A percentile compares a stretch with the other conserved stretches of the same genome.
Evolutionary conservation across 2,797 vertebrate species (phyloP).

Genomic region (Acanthornis magna): DNA sequence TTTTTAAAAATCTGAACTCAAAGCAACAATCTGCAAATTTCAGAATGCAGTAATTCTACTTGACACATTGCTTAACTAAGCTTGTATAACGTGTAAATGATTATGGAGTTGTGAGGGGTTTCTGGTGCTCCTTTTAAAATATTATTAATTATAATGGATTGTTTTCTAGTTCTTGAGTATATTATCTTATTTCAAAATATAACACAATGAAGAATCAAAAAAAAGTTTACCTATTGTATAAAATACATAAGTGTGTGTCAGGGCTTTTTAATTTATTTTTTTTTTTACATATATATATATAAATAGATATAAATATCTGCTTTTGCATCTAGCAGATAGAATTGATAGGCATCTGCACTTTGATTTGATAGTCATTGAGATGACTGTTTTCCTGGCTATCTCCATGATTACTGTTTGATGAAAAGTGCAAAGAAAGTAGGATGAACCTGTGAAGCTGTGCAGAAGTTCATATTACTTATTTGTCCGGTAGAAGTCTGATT

Average conservation of each 20-base stretch:
- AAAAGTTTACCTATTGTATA: background rate
- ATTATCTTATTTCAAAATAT: background rate
- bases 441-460: background rate
- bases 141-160: background rate
- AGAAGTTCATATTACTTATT: background rate
- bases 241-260: background rate
- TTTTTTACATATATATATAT: background rate
- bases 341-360: background rate
- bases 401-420: background rate
- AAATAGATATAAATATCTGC: background rate
- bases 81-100: background rate
- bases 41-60: background rate
- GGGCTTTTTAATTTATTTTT: background rate
- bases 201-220: background rate
- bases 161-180: background rate
- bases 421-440: background rate
- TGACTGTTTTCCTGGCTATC: background rate
- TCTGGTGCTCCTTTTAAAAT: background rate
- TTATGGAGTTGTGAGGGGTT: background rate
- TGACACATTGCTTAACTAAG: background rate
- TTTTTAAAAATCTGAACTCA: background rate
- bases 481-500: background rate
- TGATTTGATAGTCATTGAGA: background rate
- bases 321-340: background rate
- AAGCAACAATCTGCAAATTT: background rate